phyloP scores from a whole-genome alignment of 1,140 invertebrate species.

The Pygmarrhopalites habei region DNA sequence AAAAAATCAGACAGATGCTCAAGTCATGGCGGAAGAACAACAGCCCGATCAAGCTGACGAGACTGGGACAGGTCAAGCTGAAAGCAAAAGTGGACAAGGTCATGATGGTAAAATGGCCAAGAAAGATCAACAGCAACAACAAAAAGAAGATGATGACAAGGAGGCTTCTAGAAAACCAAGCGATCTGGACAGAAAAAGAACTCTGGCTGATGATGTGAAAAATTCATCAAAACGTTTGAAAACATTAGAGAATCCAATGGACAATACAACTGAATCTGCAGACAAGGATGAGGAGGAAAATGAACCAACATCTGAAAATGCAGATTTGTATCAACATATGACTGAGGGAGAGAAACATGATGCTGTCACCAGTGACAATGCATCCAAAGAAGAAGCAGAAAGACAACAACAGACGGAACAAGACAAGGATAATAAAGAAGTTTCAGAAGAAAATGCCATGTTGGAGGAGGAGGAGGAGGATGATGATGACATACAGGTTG shows the following conservation, averaged over 20 bases:
- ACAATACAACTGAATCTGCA: constrained; percentile 45
- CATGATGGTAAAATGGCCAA: constrained; percentile 52
- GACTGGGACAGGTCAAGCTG: constrained; percentile 55
- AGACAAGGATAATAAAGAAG: constrained; percentile 37
- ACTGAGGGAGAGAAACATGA: constrained; percentile 63
- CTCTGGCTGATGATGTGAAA: constrained; percentile 20
- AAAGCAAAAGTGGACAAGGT: constrained; percentile 53
- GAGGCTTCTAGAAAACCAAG: constrained; percentile 26
- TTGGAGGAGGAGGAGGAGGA: constrained; percentile 48
- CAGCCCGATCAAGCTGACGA: constrained; percentile 44
- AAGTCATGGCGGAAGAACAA: constrained; percentile 38
- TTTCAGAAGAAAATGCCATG: constrained; percentile 48
- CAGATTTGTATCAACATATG: constrained; percentile 78
- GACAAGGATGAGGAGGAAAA: constrained; percentile 48
- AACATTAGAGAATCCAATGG: constrained; percentile 22
- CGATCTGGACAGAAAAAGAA: constrained; percentile 28
- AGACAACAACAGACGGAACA: constrained; percentile 57
- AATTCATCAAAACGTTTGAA: constrained; percentile 26
- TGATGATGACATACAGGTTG: constrained; percentile 48
- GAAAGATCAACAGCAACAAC: constrained; percentile 35
- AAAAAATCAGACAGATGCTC: constrained; percentile 42
- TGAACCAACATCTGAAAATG: constrained; percentile 44
- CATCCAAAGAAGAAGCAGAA: constrained; percentile 69
- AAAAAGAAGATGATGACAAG: constrained; percentile 39
- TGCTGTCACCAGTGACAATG: constrained; percentile 52